Conservation (phyloP, 2,797 vertebrate genomes). For the Argya squamiceps region DNA sequence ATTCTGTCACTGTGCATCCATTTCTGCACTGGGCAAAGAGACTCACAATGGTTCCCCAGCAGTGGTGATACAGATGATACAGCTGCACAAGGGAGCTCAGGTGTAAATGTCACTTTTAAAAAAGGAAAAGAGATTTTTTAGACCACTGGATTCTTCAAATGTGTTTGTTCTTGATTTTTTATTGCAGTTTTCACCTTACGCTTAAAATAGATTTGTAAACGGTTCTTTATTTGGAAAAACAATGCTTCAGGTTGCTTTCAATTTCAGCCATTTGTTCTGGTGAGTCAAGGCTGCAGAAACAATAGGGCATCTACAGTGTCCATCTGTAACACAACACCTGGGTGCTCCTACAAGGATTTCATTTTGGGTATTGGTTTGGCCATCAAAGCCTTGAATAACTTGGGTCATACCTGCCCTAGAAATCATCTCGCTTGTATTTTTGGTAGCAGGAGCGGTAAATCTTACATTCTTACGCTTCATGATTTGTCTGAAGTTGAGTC, state of each 20-base stretch:
- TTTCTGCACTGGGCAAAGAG: not conserved
- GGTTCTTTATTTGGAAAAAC: not conserved
- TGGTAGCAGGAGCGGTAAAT: not conserved
- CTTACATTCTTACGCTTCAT: not conserved
- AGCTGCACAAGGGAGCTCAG: not conserved
- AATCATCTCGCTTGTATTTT: not conserved
- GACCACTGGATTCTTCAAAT: not conserved
- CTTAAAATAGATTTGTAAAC: not conserved
- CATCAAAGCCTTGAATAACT: not conserved
- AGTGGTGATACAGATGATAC: not conserved
- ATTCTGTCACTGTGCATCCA: not conserved
- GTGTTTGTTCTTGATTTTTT: not conserved
- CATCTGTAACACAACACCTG: not conserved
- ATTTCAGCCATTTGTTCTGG: not conserved
- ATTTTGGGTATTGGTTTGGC: accelerated
- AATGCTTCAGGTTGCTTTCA: not conserved
- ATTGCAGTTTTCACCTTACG: not conserved
- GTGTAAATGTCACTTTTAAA: not conserved
- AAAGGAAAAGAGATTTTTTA: not conserved
- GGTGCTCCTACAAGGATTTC: not conserved
- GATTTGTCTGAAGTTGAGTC: not conserved
- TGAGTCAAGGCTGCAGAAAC: not conserved
- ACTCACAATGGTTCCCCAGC: not conserved
- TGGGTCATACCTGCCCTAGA: not conserved
- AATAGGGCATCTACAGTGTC: not conserved